Conservation (phyloP, 2,797 vertebrate species). For the Pipistrellus pygmaeus region DNA sequence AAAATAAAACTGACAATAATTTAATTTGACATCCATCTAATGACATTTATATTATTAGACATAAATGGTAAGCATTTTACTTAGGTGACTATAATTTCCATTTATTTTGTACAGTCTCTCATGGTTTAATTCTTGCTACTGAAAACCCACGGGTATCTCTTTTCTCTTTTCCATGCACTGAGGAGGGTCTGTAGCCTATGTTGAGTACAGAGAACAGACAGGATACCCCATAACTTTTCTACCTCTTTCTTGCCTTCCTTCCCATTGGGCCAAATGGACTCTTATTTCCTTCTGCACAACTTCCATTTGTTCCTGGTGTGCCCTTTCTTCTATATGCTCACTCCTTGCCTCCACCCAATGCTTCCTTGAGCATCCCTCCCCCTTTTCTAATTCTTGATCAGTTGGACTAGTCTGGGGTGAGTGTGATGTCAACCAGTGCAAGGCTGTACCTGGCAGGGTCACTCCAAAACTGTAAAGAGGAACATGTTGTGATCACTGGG, state of each 20-base stretch:
- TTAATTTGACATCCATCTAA: not conserved
- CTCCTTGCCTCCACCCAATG: not conserved
- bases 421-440: not conserved
- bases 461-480: not conserved
- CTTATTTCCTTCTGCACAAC: not conserved
- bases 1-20: slow-evolving; percentile 3
- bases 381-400: not conserved
- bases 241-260: slow-evolving; percentile 15
- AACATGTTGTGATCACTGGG: not conserved
- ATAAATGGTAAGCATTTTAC: not conserved
- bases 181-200: not conserved
- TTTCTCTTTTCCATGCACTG: not conserved
- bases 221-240: not conserved
- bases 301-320: not conserved
- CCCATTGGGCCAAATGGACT: not conserved
- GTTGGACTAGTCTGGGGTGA: not conserved
- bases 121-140: slow-evolving; percentile 40
- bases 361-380: not conserved
- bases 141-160: not conserved
- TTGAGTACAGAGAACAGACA: not conserved
- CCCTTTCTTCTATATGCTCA: not conserved
- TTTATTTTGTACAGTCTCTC: not conserved
- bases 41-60: not conserved
- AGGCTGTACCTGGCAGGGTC: not conserved
- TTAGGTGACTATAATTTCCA: not conserved